Base-by-base conservation (phyloP, 2,888 invertebrate species). In the Rotaria magnacalcarata region DNA sequence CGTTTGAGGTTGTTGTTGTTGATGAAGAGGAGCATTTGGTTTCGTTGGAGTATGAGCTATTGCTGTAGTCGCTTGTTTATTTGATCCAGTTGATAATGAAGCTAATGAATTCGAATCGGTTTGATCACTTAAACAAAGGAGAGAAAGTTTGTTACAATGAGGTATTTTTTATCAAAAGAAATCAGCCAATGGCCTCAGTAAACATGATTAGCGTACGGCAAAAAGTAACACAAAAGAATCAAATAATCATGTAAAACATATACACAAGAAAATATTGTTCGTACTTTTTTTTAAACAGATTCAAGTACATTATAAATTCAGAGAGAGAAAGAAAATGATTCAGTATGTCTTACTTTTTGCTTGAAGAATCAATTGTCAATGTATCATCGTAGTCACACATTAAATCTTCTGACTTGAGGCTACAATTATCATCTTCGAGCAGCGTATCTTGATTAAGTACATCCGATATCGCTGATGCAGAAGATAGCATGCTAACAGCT, bases 311-410 rank as follows among this genome's bases (percentile, higher is more conserved):
- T 1, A 8, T 2, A 27, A 27, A 60, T 8, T 19, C 3, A 54
- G 4, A 19, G 21, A 19, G 19, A 27, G 34, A 34, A 34, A 34
- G 34, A 34, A 34, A 34, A 34, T 34, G 34, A 34, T 2, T 34
- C 34, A 16, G 19, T 10, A 80, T 10, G 43, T 21, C 43, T 80
- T 47, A 80, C 80, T 80, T 80, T 80, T 80, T 80, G 11, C 47
- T 80, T 47, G 1, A 2, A 47, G 80, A 80, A 80, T 80, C 80
- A 0, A 80, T 43, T 0, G 80, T 80, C 0, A 80, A 4, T n/a
- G 80, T 80, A 80, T 80, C 80, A 80, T 80, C 80, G 47, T 47
- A 80, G 47, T 80, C 80, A n/a, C 80, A 80, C 80, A 80, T 80
- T 80, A 80, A 47, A 47, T 80, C 80, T 2, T 80, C 80, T 10